Conservation (phyloP, 2,113 vertebrate species). For the Eulacestoma nigropectus region DNA sequence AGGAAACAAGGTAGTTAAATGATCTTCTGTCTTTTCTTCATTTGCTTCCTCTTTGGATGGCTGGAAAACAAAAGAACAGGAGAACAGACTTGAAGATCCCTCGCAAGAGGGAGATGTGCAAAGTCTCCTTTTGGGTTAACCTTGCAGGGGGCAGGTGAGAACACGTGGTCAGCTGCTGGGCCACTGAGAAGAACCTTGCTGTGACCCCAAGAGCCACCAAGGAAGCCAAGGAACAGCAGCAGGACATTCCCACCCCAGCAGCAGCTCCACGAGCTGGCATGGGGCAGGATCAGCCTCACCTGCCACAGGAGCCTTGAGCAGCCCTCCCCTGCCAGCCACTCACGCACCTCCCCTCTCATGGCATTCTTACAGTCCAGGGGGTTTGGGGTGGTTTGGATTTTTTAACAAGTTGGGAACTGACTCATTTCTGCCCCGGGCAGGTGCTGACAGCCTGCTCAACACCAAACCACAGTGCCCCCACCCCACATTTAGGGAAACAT, state of each 20-base stretch:
- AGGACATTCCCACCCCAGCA: background rate
- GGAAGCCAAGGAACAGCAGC: background rate
- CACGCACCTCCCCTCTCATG: background rate
- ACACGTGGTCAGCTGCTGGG: background rate
- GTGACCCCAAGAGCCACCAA: background rate
- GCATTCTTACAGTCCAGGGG: background rate
- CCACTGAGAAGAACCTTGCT: background rate
- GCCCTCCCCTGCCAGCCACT: background rate
- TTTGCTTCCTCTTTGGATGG: conserved; percentile 67
- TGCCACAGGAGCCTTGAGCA: background rate
- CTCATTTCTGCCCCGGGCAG: background rate
- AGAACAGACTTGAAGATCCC: background rate
- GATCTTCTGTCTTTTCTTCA: conserved; percentile 72
- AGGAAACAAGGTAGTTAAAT: conserved; percentile 85
- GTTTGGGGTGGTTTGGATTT: background rate
- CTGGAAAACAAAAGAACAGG: conserved; percentile 44
- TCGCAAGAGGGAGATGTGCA: background rate
- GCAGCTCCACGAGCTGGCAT: fast-evolving
- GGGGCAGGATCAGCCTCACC: background rate
- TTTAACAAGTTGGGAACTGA: background rate
- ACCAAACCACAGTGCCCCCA: fast-evolving
- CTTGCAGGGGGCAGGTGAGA: background rate
- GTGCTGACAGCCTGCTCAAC: background rate
- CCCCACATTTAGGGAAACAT: fast-evolving
- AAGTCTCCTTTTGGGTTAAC: background rate